Evolutionary conservation across 2,113 vertebrate species (phyloP).

Genomic region (Stictonetta naevosa): DNA sequence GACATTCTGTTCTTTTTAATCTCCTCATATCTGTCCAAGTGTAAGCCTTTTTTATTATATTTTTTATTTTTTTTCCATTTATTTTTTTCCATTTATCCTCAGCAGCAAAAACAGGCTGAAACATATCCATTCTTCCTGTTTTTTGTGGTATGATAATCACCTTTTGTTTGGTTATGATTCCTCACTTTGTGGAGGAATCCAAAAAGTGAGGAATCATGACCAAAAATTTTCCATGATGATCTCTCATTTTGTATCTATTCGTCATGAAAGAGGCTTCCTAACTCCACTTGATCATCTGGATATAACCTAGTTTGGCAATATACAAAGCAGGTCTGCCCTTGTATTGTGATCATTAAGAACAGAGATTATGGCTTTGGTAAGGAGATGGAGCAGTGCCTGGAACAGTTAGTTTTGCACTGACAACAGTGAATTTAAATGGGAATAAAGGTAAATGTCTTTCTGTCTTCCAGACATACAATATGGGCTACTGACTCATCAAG

Average conservation of each 20-base stretch:
- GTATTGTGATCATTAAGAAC: not conserved
- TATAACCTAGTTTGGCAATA: not conserved
- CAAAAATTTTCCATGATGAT: not conserved
- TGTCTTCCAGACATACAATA: not conserved
- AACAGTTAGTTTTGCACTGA: not conserved
- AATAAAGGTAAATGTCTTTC: not conserved
- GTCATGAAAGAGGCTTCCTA: not conserved
- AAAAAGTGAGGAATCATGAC: too few relatives aligned
- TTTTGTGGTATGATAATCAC: not conserved
- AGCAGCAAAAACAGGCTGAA: not conserved
- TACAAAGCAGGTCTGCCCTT: not conserved
- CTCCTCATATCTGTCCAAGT: rapidly evolving
- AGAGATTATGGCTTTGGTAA: not conserved
- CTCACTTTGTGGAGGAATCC: not conserved
- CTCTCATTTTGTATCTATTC: not conserved
- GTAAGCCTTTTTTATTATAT: rapidly evolving
- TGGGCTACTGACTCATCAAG: not conserved
- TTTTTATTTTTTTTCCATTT: too few relatives aligned
- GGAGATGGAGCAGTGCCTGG: not conserved
- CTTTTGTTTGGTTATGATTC: not conserved
- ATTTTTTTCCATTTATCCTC: not conserved
- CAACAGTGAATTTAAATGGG: not conserved
- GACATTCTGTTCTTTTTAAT: not conserved
- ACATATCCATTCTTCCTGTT: not conserved
- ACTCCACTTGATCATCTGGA: rapidly evolving